Percentiles rank a stretch among this genome's conserved stretches.
Evolutionary conservation across 2,113 vertebrate species (phyloP).

Genomic region (Cyanoramphus novaezelandiae): DNA sequence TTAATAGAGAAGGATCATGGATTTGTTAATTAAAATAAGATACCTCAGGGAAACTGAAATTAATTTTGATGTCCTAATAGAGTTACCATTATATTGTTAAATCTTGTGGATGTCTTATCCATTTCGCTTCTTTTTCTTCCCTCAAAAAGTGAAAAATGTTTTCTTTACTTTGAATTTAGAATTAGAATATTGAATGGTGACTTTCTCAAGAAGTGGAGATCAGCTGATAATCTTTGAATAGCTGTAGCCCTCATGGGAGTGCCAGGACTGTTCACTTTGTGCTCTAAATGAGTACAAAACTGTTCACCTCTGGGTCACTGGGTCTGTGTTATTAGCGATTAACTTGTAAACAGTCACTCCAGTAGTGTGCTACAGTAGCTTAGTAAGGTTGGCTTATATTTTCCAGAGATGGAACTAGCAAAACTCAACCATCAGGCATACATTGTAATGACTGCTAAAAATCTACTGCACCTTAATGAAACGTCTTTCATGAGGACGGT

Average conservation of each 20-base stretch:
- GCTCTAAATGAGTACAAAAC: background rate
- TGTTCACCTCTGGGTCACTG: background rate
- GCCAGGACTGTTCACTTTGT: background rate
- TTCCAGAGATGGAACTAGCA: constrained; percentile 13
- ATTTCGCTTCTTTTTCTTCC: background rate
- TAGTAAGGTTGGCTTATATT: background rate
- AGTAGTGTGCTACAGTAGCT: background rate
- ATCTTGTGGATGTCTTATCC: constrained; percentile 61
- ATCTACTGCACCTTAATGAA: background rate
- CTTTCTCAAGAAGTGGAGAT: background rate
- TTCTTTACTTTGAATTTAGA: constrained; percentile 38
- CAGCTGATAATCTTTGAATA: background rate
- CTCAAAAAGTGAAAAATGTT: constrained; percentile 1
- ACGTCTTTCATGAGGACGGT: background rate
- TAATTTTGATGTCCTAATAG: constrained; percentile 79
- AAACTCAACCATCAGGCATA: background rate
- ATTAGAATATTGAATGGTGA: background rate
- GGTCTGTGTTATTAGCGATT: background rate
- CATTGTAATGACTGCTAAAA: background rate
- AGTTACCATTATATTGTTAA: constrained; percentile 63
- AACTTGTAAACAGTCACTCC: background rate
- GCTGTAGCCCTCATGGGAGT: background rate
- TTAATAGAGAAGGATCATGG: constrained; percentile 72
- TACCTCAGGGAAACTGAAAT: constrained; percentile 75
- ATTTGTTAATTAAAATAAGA: constrained; percentile 81